A percentile compares a stretch with the other conserved stretches of the same genome.
phyloP scores from a whole-genome alignment of 92 coral and sea anemone genomes.

The Paramuricea clavata region DNA sequence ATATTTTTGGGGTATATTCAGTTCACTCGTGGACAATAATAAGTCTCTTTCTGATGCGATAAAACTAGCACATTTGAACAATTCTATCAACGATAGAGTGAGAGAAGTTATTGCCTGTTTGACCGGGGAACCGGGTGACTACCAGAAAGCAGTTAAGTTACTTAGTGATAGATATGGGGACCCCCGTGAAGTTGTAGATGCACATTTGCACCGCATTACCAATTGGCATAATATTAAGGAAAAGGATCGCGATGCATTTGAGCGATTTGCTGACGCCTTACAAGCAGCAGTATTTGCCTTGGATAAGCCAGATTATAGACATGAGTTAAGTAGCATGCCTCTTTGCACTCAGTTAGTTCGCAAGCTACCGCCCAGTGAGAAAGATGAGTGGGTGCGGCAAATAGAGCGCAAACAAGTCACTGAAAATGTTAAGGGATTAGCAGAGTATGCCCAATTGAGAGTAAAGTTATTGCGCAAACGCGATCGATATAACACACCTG shows the following conservation, averaged over 20 bases:
- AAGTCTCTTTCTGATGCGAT: conserved; percentile 27
- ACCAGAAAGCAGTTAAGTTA: conserved; percentile 55
- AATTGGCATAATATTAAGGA: conserved; percentile 53
- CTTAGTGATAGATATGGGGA: conserved; percentile 64
- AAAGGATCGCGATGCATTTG: conserved; percentile 56
- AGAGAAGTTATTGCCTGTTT: conserved; percentile 55
- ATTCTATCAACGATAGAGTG: conserved; percentile 42
- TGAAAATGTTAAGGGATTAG: too few relatives aligned
- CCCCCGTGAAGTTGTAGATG: conserved; percentile 71
- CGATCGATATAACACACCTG: too few relatives aligned
- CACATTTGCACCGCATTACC: conserved; percentile 59
- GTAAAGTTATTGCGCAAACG: too few relatives aligned
- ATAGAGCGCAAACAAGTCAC: too few relatives aligned
- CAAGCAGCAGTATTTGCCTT: conserved; percentile 70
- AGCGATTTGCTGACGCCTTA: conserved; percentile 58
- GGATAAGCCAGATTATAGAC: conserved; percentile 56
- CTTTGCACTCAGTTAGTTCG: conserved; percentile 51
- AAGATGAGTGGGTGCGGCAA: too few relatives aligned
- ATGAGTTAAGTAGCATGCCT: conserved; percentile 49
- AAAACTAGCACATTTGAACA: conserved; percentile 52
- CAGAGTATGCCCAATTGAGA: too few relatives aligned
- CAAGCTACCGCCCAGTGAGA: conserved; percentile 55
- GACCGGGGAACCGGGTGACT: conserved; percentile 64
- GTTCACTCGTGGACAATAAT: conserved; percentile 51
- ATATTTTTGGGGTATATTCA: conserved; percentile 49